These are phyloP conservation scores for Podotricha telesiphe DNA, from an alignment of 2,888 invertebrate genomes.

Conservation along the genomic window DNA sequence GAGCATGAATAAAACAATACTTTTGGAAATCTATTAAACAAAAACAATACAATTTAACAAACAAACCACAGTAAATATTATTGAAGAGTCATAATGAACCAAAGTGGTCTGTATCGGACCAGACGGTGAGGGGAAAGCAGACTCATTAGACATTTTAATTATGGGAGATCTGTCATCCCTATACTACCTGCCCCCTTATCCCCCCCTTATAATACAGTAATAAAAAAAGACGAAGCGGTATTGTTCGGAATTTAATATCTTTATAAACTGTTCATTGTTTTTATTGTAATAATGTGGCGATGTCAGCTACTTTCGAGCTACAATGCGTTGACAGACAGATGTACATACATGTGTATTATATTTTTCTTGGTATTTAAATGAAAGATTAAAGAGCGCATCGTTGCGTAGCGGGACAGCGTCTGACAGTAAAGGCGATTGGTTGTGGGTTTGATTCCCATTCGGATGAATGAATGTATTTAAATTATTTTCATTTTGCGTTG, in stretches of 20 bases:
- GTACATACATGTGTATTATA: too few relatives aligned
- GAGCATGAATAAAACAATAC: too few relatives aligned
- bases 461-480: too few relatives aligned
- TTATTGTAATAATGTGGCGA: not conserved
- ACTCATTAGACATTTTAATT: constrained; percentile 43
- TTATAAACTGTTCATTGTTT: constrained; percentile 13
- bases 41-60: constrained; percentile 2
- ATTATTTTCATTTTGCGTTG: too few relatives aligned
- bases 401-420: too few relatives aligned
- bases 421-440: too few relatives aligned
- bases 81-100: constrained; percentile 22
- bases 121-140: constrained; percentile 25
- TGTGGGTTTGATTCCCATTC: too few relatives aligned
- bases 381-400: too few relatives aligned
- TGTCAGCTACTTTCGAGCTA: too few relatives aligned
- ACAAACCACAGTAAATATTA: constrained; percentile 1
- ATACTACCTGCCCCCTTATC: constrained; percentile 29
- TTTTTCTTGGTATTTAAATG: too few relatives aligned
- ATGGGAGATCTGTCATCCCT: constrained; percentile 43
- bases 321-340: too few relatives aligned
- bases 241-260: constrained; percentile 15
- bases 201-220: constrained; percentile 12
- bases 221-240: constrained; percentile 21
- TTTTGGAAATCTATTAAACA: too few relatives aligned
- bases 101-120: constrained; percentile 26